These are phyloP conservation scores for Pseudomyrmex pallidus DNA, from an alignment of 1,140 invertebrate species.

Conservation along the genomic window DNA sequence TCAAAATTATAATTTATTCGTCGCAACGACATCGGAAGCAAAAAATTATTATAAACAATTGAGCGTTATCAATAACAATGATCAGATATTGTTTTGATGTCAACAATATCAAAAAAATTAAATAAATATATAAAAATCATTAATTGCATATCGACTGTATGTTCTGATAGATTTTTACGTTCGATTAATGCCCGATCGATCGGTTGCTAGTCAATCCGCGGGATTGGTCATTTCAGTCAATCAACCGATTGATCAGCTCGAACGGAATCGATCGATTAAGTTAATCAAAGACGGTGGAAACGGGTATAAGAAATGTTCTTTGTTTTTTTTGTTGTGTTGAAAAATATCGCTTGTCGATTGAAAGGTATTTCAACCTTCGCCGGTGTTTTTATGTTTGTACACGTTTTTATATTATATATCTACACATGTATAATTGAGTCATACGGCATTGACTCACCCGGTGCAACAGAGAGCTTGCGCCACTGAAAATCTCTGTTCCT, in stretches of 20 bases:
- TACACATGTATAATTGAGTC: neutral
- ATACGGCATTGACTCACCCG: slow-evolving; percentile 79
- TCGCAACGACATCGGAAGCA: neutral
- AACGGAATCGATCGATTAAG: too few relatives aligned
- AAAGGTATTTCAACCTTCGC: slow-evolving; percentile 2
- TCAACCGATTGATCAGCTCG: too few relatives aligned
- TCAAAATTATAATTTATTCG: neutral
- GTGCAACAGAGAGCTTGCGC: slow-evolving; percentile 90
- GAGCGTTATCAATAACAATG: too few relatives aligned
- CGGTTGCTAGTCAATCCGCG: too few relatives aligned
- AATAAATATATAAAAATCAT: neutral
- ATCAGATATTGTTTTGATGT: too few relatives aligned
- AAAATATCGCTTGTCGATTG: neutral
- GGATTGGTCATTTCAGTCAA: too few relatives aligned
- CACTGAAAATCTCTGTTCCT: slow-evolving; percentile 87
- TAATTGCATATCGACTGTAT: neutral
- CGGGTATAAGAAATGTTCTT: neutral
- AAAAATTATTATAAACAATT: neutral
- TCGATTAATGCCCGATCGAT: too few relatives aligned
- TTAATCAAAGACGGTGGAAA: too few relatives aligned
- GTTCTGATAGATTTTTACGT: neutral
- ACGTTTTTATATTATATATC: neutral
- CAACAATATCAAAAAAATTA: too few relatives aligned
- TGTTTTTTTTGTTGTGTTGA: neutral
- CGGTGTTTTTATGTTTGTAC: neutral